These are phyloP conservation scores for Idaea dimidiata DNA, from an alignment of 2,888 invertebrate genomes.

Conservation along the genomic window DNA sequence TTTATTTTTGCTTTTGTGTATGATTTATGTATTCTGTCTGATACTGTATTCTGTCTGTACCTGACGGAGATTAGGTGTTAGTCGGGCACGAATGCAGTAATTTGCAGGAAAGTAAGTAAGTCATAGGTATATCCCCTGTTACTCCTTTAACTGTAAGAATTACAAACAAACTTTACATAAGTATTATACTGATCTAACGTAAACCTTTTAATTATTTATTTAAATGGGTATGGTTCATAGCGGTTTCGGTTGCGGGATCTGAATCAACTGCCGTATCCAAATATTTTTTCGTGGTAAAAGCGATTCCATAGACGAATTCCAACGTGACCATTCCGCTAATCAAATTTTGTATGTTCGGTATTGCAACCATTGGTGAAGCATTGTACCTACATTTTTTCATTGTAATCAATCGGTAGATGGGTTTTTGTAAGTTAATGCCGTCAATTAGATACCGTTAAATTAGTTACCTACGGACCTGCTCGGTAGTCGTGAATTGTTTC, in stretches of 20 bases:
- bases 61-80: too few species aligned
- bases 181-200: too few species aligned
- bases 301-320: constrained; percentile 66
- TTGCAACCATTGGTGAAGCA: constrained; percentile 63
- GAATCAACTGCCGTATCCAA: constrained; percentile 45
- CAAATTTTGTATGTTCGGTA: constrained; percentile 80
- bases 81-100: too few species aligned
- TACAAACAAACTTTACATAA: too few species aligned
- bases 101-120: too few species aligned
- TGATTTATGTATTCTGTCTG: too few species aligned
- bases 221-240: too few species aligned
- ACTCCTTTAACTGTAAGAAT: too few species aligned
- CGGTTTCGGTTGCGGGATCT: constrained; percentile 6
- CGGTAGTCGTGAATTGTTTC: constrained; percentile 30
- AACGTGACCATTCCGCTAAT: constrained; percentile 79
- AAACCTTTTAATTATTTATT: too few species aligned
- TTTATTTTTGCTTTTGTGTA: too few species aligned
- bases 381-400: constrained; percentile 21
- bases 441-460: constrained; percentile 74
- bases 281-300: constrained; percentile 31
- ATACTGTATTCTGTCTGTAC: too few species aligned
- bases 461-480: constrained; percentile 26
- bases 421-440: constrained; percentile 61
- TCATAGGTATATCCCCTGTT: too few species aligned
- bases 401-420: constrained; percentile 23